A percentile compares a stretch with the other conserved stretches of the same genome.
Evolutionary conservation across 2,797 vertebrate genomes (phyloP).

Genomic region (Varecia variegata): DNA sequence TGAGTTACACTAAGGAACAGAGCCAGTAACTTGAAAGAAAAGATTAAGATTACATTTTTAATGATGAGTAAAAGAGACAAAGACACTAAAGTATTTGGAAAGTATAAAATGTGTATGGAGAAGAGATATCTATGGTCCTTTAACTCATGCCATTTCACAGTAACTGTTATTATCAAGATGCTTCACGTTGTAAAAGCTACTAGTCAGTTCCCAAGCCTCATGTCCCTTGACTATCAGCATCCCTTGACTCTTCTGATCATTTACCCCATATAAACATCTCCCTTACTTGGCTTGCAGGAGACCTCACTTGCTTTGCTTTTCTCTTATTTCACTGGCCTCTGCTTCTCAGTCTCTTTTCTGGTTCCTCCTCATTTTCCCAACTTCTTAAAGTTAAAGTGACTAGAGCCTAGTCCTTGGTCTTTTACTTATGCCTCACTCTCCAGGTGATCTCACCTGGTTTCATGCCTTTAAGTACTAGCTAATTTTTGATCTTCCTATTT

Average conservation of each 20-base stretch:
- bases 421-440: not conserved
- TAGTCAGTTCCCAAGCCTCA: not conserved
- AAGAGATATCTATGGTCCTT: not conserved
- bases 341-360: not conserved
- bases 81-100: not conserved
- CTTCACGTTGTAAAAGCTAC: not conserved
- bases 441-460: not conserved
- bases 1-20: not conserved
- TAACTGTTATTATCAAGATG: not conserved
- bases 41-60: not conserved
- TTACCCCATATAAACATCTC: not conserved
- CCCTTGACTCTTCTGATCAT: not conserved
- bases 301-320: not conserved
- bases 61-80: not conserved
- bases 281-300: not conserved
- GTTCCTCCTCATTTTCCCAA: not conserved
- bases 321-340: not conserved
- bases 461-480: not conserved
- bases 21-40: not conserved
- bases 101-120: not conserved
- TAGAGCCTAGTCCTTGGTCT: not conserved
- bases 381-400: not conserved
- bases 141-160: not conserved
- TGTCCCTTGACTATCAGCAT: not conserved
- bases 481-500: not conserved